Base-by-base conservation (phyloP, 35 echinoderm and acorn worm genomes). In the Amphiura filiformis region DNA sequence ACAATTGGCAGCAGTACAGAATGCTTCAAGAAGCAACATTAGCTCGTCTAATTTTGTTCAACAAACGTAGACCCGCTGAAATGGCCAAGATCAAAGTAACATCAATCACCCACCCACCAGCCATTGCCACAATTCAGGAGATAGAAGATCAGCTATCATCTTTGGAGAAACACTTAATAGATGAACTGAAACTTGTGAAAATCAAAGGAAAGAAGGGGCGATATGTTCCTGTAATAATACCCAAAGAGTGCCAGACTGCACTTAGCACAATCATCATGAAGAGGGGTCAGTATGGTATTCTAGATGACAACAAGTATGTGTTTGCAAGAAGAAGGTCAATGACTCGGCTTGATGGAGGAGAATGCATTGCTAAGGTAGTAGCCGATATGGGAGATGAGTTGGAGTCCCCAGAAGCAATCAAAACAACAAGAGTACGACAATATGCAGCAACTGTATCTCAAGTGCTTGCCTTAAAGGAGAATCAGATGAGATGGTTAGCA, bases 161-260 rank as follows among this genome's bases (percentile, higher is more conserved):
- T n/a, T n/a, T n/a, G n/a, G n/a, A n/a, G n/a, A n/a, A n/a, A n/a
- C n/a, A n/a, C n/a, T n/a, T n/a, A n/a, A n/a, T n/a, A n/a, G n/a
- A n/a, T n/a, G n/a, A n/a, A n/a, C n/a, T n/a, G n/a, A n/a, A n/a
- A n/a, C n/a, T n/a, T n/a, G n/a, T n/a, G n/a, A n/a, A 79, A 75
- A 75, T 75, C 64, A 42, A 33, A 87, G 87, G 64, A 89, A 93
- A 85, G 40, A 1, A 47, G 18, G 87, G 56, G 38, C 32, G 37
- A 15, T 35, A 30, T 1, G 84, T 94, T 17, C 88, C 93, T 15
- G 39, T 94, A 17, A 20, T 94, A 20, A 34, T 94, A 30, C 52
- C 93, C 20, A 11, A 37, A 38, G 82, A 83, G 15, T 79, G 76
- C 26, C 56, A 92, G 79, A 13, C 38, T 37, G 78, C 36, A 52